Percentiles rank a stretch among this genome's conserved stretches.
Evolutionary conservation across 2,888 invertebrate species (phyloP).

Genomic region (Drosophila gaucha): DNA sequence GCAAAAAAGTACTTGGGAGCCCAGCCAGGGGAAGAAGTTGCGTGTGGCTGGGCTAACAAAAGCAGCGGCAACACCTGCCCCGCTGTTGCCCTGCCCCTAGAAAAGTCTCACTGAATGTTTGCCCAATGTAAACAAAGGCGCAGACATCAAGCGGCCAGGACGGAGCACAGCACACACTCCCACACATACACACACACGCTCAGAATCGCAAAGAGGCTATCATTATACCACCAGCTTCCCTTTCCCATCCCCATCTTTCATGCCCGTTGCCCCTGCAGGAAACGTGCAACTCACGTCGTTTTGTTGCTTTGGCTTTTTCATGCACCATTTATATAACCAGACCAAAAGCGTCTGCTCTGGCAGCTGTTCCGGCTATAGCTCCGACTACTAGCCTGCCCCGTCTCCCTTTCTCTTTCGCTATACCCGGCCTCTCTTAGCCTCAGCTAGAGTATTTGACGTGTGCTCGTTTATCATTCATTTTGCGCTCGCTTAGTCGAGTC

Average conservation of each 20-base stretch:
- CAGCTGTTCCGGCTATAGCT: constrained; percentile 60
- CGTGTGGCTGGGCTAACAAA: constrained; percentile 32
- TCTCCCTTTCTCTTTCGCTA: not conserved
- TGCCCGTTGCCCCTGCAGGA: constrained; percentile 5
- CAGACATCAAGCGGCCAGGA: constrained; percentile 36
- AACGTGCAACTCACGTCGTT: constrained; percentile 76
- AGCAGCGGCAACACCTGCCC: constrained; percentile 27
- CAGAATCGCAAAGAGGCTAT: constrained; percentile 24
- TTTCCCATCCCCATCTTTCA: not conserved
- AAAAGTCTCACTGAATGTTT: constrained; percentile 53
- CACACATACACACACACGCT: constrained; percentile 11
- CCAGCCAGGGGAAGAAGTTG: not conserved
- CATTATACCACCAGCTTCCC: constrained; percentile 25
- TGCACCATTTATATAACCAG: constrained; percentile 78
- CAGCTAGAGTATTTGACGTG: constrained; percentile 75
- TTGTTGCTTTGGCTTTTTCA: constrained; percentile 81
- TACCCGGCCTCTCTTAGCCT: not conserved
- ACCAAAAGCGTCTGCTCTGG: constrained; percentile 42
- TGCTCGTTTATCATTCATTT: constrained; percentile 82
- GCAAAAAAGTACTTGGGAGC: constrained; percentile 21
- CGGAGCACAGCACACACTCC: constrained; percentile 5
- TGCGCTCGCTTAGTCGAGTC: constrained; percentile 72
- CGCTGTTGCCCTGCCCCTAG: not conserved
- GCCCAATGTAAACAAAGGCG: constrained; percentile 70
- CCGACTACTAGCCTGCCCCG: not conserved